Conservation (phyloP, 2,797 vertebrate species). For the Mus spretus region DNA sequence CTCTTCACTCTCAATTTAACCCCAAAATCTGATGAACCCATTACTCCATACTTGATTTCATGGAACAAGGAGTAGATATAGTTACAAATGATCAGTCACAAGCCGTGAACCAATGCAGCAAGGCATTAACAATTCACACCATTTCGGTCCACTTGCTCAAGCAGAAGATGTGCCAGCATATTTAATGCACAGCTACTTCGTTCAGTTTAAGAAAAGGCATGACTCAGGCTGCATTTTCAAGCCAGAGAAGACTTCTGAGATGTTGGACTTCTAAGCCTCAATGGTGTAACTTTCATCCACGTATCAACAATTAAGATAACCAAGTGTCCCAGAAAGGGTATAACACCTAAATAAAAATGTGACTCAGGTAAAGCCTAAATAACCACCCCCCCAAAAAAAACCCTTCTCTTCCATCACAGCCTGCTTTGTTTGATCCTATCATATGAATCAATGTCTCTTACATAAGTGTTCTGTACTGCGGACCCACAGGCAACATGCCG, state of each 20-base stretch:
- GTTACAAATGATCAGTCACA: slow-evolving; percentile 99
- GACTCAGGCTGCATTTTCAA: slow-evolving; percentile 91
- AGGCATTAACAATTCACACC: slow-evolving; percentile 99
- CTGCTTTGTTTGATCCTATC: slow-evolving; percentile 85
- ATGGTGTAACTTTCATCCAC: slow-evolving; percentile 72
- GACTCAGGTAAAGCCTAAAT: slow-evolving; percentile 80
- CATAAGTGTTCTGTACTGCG: slow-evolving; percentile 80
- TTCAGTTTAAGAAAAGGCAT: slow-evolving; percentile 92
- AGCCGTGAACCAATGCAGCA: slow-evolving; percentile 95
- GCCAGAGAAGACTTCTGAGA: slow-evolving; percentile 87
- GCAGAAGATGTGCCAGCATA: slow-evolving; percentile 96
- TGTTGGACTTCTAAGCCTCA: slow-evolving; percentile 80
- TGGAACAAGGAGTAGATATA: slow-evolving; percentile 99
- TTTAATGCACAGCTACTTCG: slow-evolving; percentile 96
- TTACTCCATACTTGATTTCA: slow-evolving; percentile 97
- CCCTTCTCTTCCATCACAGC: slow-evolving; percentile 66
- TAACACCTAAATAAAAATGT: slow-evolving; percentile 78
- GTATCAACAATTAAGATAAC: slow-evolving; percentile 86
- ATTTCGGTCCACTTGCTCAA: slow-evolving; percentile 97
- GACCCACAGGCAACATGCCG: slow-evolving; percentile 90
- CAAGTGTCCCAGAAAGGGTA: slow-evolving; percentile 79
- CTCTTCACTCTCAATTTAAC: slow-evolving; percentile 99
- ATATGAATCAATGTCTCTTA: slow-evolving; percentile 88
- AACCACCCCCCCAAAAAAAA: slow-evolving; percentile 59
- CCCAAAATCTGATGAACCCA: slow-evolving; percentile 96